Evolutionary conservation across 2,888 invertebrate species (phyloP), one percentile per base, ranked within the genome.

Genomic region (Agrochola lychnidis): DNA sequence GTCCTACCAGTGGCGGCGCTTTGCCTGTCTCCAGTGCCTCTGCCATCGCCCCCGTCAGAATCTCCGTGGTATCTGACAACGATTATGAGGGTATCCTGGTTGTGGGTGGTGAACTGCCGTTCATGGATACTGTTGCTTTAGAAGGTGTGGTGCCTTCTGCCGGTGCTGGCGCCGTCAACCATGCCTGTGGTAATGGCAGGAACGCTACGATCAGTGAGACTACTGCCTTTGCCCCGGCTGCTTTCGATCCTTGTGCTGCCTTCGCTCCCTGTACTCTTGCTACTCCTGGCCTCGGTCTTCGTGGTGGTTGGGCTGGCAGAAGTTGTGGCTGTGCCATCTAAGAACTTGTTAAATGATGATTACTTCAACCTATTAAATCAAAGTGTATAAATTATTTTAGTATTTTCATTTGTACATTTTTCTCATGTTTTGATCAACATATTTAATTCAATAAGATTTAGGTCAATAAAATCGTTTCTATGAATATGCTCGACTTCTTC

Each of bases 131-230:
- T 66, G 92, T 93, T 45, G 84, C 78, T 51, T 91, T 93, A 82
- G 89, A 93, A 25, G 94, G 94, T 36, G 79, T 79, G 45, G 89
- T 93, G 22, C 89, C 90, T 51, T 92, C 93, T 76, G 88, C 86
- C 71, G 94, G 94, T 14, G 78, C 88, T 63, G 92, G 92, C 14
- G 85, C 84, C 4, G 89, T 94, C 19, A 83, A 89, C 0, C 92
- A 94, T 73, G 90, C 92, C 7, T 93, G 94, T 63, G 94, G 94
- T 45, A 85, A 87, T 63, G 91, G 90, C 10, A 80, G 81, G 7
- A 71, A 87, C 19, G 88, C 89, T 59, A 90, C 90, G 70, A 73
- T 76, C 79, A 86, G 85, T 72, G 90, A 61, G 75, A 53, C 66
- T 40, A 6, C 78, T 70, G 70, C 19, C 10, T 78, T 57, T 22